These are phyloP conservation scores for Leptinotarsa texana DNA, from an alignment of 1,140 invertebrate genomes.

Conservation along the genomic window DNA sequence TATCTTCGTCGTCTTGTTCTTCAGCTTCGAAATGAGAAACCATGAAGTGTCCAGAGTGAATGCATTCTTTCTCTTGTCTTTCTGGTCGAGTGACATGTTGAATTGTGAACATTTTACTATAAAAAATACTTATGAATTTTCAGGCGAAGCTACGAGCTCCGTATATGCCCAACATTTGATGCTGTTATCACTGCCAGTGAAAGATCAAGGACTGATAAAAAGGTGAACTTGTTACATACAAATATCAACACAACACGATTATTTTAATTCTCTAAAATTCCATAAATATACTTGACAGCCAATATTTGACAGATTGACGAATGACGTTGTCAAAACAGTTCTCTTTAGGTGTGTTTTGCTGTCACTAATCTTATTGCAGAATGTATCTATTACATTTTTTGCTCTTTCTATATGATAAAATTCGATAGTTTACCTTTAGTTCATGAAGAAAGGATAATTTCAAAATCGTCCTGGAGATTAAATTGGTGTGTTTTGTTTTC, in stretches of 20 bases:
- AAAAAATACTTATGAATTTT: conserved; percentile 1
- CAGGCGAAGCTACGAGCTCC: conserved; percentile 25
- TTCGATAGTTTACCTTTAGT: too few relatives aligned
- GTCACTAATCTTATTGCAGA: too few relatives aligned
- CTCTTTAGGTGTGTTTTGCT: too few relatives aligned
- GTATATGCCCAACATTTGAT: conserved; percentile 39
- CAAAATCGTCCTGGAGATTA: too few relatives aligned
- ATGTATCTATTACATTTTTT: too few relatives aligned
- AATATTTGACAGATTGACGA: not conserved
- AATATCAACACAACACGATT: conserved; percentile 38
- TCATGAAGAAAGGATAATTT: too few relatives aligned
- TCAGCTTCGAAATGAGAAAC: conserved; percentile 94
- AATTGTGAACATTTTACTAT: conserved; percentile 38
- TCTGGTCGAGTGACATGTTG: conserved; percentile 35
- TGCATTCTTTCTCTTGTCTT: conserved; percentile 66
- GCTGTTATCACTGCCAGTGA: conserved; percentile 44
- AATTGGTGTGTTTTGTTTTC: too few relatives aligned
- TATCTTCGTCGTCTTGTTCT: conserved; percentile 85
- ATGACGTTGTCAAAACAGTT: not conserved
- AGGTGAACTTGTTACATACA: conserved; percentile 49
- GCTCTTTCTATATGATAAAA: too few relatives aligned
- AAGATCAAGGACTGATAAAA: conserved; percentile 57
- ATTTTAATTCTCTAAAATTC: conserved; percentile 44
- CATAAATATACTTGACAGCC: conserved; percentile 41
- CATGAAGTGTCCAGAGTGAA: conserved; percentile 98